Conservation (phyloP, 1,140 invertebrate genomes). For the Neoseiulus cucumeris region DNA sequence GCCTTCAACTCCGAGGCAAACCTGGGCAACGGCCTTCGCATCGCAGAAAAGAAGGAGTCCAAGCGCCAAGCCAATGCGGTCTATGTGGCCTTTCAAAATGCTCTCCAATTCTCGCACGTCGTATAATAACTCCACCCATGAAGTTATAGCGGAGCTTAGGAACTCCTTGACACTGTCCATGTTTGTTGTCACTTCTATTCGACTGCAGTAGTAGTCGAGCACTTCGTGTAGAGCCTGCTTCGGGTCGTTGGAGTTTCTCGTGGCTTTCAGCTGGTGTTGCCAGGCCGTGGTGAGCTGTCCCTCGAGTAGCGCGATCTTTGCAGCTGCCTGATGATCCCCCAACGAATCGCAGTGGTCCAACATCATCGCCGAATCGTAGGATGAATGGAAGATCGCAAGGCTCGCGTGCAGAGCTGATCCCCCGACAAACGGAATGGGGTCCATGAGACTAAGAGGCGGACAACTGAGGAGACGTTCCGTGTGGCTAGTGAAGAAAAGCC, state of each 20-base stretch:
- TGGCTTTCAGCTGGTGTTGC: conserved; percentile 16
- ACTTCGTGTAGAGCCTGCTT: neutral
- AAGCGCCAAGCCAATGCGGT: neutral
- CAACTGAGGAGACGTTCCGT: neutral
- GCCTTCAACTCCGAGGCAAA: neutral
- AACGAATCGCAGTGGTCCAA: conserved; percentile 17
- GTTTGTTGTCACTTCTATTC: neutral
- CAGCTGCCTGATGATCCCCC: conserved; percentile 18
- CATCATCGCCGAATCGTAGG: conserved; percentile 15
- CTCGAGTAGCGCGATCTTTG: conserved; percentile 17
- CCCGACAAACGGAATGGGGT: neutral
- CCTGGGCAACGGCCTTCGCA: neutral
- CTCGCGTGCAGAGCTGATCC: neutral
- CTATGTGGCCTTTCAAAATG: neutral
- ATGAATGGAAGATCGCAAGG: conserved; percentile 14
- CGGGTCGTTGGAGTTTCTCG: neutral
- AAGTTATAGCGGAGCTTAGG: neutral
- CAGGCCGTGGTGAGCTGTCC: conserved; percentile 15
- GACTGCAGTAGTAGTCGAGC: conserved; percentile 7
- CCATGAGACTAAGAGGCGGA: conserved; percentile 1
- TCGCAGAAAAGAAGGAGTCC: neutral
- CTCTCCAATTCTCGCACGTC: neutral
- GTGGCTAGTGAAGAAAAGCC: neutral
- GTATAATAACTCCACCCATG: neutral
- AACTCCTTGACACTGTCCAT: neutral